Evolutionary conservation across 2,888 invertebrate species (phyloP), one percentile per base, ranked within the genome.

Genomic region (Caenorhabditis uteleia): DNA sequence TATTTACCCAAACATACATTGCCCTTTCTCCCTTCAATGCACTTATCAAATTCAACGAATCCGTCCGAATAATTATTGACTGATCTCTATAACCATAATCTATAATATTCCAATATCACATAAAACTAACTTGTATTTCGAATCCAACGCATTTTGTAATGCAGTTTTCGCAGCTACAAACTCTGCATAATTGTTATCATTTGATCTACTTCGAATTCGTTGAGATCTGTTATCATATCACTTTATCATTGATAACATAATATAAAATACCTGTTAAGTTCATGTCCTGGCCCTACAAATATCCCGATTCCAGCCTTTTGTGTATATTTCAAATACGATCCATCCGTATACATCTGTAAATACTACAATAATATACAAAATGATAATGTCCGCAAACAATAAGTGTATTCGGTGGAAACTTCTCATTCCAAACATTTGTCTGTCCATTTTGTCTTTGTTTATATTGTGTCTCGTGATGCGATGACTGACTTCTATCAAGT

Each of bases 301-400:
- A 64, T 64, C 38, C 64, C 64, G 23, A 64, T 58, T 5, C 64
- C 64, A 23, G 58, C 53, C 10, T 23, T 4, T 10, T 21, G 21
- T 1, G 6, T 10, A 3, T 25, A 14, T 18, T 21, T 21, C 25
- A 58, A 2, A 34, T 58, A 64, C 0, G 64, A 64, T 10, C 51
- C 64, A 29, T 64, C 64, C 0, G 64, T 64, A 46, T 64, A 64
- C 6, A 64, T 64, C 64, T 61, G 45, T 45, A 40, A 26, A n/a
- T 8, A 33, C 14, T 4, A 42, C 8, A 33, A n/a, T 16, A 14
- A 23, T 21, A 5, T 5, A 0, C 18, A 38, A 12, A 27, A 36
- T 8, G 7, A 16, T 20, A 3, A 21, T 18, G 10, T 20, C 1
- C 16, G 23, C 33, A n/a, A 7, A 34, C 54, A 34, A 57, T 34